Evolutionary conservation across 2,888 invertebrate genomes (phyloP).

Genomic region (Pocota personata): DNA sequence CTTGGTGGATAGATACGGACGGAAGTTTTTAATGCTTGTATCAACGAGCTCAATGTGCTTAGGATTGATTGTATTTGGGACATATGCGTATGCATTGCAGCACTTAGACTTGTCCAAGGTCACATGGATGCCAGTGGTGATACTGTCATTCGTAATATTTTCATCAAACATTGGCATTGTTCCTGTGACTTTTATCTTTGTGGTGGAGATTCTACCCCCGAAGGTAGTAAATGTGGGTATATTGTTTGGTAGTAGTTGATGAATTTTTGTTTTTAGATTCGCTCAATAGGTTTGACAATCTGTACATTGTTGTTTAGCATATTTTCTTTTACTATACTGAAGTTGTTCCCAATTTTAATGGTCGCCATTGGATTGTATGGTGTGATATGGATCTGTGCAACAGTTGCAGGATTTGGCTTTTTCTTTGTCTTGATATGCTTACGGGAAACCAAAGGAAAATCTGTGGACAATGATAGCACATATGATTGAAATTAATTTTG

Average conservation of each 20-base stretch:
- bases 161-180: conserved; percentile 79
- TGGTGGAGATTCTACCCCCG: conserved; percentile 80
- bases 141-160: conserved; percentile 79
- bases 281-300: conserved; percentile 77
- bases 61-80: conserved; percentile 77
- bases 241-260: neutral
- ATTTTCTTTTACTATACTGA: conserved; percentile 77
- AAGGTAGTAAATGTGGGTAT: conserved; percentile 76
- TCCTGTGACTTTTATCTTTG: conserved; percentile 78
- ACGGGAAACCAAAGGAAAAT: conserved; percentile 80
- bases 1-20: conserved; percentile 79
- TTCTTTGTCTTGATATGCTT: conserved; percentile 78
- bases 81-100: conserved; percentile 75
- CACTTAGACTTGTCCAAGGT: conserved; percentile 73
- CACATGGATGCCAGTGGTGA: conserved; percentile 78
- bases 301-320: conserved; percentile 77
- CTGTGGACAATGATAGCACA: conserved; percentile 76
- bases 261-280: conserved; percentile 76
- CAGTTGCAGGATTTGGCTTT: conserved; percentile 76
- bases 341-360: conserved; percentile 79
- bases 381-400: conserved; percentile 80
- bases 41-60: conserved; percentile 78
- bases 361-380: conserved; percentile 77
- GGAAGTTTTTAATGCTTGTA: conserved; percentile 78
- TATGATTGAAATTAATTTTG: conserved; percentile 19